phyloP scores from a whole-genome alignment of 1,140 invertebrate genomes.

The Heterodera schachtii region DNA sequence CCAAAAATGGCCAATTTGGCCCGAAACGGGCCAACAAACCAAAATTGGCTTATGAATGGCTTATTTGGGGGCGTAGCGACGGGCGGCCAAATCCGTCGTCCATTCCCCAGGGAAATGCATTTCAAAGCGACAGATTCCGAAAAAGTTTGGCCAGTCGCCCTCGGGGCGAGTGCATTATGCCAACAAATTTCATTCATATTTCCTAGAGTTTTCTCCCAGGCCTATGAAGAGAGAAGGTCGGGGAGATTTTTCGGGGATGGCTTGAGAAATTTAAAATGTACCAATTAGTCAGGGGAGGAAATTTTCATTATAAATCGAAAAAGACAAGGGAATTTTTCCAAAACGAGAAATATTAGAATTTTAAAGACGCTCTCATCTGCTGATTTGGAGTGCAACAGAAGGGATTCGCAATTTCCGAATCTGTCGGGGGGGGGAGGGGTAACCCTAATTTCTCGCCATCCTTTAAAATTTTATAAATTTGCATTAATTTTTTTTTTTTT shows the following conservation, averaged over 20 bases:
- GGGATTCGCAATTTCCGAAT: no score
- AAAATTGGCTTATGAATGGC: constrained; percentile 20
- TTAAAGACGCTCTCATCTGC: no score
- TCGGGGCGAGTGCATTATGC: not conserved
- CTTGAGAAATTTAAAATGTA: no score
- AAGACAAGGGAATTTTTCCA: no score
- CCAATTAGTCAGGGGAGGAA: no score
- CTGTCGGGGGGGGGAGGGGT: no score
- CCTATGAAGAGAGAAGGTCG: no score
- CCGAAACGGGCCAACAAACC: not conserved
- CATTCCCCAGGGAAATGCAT: constrained; percentile 7
- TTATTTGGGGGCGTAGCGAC: not conserved
- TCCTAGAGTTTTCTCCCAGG: not conserved
- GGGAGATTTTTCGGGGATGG: no score
- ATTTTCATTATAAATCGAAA: no score
- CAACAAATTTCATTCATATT: not conserved
- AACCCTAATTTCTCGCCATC: no score
- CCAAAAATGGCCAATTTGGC: not conserved
- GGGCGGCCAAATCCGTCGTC: not conserved
- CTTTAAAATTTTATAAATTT: not conserved
- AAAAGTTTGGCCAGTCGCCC: not conserved
- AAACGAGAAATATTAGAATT: no score
- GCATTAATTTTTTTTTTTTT: not conserved
- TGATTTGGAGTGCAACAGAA: no score
- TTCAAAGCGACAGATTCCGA: not conserved